phyloP scores from a whole-genome alignment of 2,888 invertebrate genomes.

The Argyresthia goedartella region DNA sequence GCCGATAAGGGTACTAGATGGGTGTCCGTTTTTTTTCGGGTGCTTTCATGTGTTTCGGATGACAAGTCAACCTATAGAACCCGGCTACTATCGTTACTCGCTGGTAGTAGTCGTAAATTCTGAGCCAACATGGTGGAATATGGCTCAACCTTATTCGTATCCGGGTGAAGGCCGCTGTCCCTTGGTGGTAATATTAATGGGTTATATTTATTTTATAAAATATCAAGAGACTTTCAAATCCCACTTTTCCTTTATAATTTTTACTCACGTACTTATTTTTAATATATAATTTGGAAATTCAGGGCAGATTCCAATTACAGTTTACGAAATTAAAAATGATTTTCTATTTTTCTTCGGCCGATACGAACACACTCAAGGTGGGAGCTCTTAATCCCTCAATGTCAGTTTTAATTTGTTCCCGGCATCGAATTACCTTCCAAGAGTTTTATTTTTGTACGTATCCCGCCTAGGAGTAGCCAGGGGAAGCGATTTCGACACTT shows the following conservation, averaged over 20 bases:
- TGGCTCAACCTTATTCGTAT: too few relatives aligned
- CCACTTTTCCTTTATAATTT: neutral
- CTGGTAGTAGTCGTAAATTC: too few relatives aligned
- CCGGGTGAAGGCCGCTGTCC: too few relatives aligned
- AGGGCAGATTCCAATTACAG: conserved; percentile 18
- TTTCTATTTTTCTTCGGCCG: conserved; percentile 29
- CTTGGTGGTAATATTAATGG: too few relatives aligned
- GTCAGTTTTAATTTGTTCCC: conserved; percentile 63
- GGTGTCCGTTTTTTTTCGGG: too few relatives aligned
- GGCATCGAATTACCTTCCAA: conserved; percentile 61
- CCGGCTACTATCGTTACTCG: too few relatives aligned
- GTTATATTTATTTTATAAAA: too few relatives aligned
- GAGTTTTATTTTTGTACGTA: conserved; percentile 59
- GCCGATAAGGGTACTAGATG: too few relatives aligned
- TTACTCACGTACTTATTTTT: neutral
- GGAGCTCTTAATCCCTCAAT: conserved; percentile 64
- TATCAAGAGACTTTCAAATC: neutral
- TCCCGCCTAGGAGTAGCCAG: conserved; percentile 26
- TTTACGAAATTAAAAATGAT: conserved; percentile 24
- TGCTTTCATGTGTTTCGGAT: too few relatives aligned
- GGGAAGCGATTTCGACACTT: conserved; percentile 53
- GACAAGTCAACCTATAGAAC: too few relatives aligned
- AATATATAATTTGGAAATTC: neutral
- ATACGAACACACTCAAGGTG: conserved; percentile 43
- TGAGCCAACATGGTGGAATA: too few relatives aligned